phyloP scores from a whole-genome alignment of 2,113 vertebrate species.

The Sarotherodon lohbergeri region DNA sequence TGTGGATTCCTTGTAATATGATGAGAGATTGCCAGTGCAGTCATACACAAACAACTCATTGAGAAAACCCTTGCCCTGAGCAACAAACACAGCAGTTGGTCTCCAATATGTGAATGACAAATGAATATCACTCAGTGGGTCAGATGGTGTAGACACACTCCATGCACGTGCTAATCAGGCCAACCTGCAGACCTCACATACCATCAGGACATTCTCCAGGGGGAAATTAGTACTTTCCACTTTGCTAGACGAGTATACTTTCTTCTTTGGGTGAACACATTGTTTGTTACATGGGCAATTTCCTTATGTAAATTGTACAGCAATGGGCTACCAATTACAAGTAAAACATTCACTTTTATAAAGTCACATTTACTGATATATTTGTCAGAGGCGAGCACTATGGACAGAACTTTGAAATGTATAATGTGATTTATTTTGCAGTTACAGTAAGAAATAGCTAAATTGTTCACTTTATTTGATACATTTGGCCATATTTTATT shows the following conservation, averaged over 20 bases:
- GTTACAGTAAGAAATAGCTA: background rate
- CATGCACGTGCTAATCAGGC: slow-evolving; percentile 65
- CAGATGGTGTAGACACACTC: slow-evolving; percentile 71
- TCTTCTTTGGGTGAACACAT: slow-evolving; percentile 41
- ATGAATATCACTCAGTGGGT: slow-evolving; percentile 68
- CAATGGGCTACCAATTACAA: slow-evolving; percentile 32
- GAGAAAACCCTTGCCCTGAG: slow-evolving; percentile 61
- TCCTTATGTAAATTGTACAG: slow-evolving; percentile 50
- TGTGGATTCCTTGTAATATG: slow-evolving; percentile 30
- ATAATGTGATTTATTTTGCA: background rate
- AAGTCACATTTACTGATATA: background rate
- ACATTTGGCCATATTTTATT: background rate
- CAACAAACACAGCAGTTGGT: slow-evolving; percentile 63
- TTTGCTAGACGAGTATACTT: slow-evolving; percentile 54
- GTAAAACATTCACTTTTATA: slow-evolving; percentile 29
- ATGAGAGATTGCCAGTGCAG: slow-evolving; percentile 55
- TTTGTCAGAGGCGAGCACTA: background rate
- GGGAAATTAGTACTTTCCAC: slow-evolving; percentile 61
- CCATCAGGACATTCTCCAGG: slow-evolving; percentile 62
- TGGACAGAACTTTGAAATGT: background rate
- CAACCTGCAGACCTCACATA: slow-evolving; percentile 61
- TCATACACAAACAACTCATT: slow-evolving; percentile 57
- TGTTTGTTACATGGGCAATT: slow-evolving; percentile 59
- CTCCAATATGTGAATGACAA: slow-evolving; percentile 69
- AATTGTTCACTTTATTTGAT: background rate